These are phyloP conservation scores for Columba livia DNA, from an alignment of 2,113 vertebrate species.

Conservation along the genomic window DNA sequence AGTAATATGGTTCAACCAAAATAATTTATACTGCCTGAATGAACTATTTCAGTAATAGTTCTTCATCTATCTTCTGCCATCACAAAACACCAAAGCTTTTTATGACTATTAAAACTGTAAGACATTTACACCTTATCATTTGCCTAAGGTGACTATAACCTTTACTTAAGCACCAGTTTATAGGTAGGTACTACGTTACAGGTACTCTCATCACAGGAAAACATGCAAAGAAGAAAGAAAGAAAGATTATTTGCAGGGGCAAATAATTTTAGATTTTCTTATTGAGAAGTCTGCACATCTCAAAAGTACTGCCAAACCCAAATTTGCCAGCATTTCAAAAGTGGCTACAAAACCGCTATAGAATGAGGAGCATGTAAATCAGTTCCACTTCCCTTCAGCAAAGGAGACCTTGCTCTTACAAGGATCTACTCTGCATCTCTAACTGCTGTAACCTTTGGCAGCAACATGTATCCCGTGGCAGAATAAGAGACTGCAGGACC, in stretches of 20 bases:
- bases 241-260: background rate
- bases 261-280: background rate
- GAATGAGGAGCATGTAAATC: fast-evolving
- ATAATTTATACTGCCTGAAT: background rate
- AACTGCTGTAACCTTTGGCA: background rate
- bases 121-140: background rate
- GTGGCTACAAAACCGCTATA: background rate
- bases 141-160: background rate
- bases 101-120: background rate
- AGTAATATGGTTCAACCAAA: slow-evolving; percentile 1
- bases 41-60: background rate
- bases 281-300: background rate
- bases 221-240: background rate
- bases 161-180: background rate
- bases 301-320: background rate
- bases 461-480: fast-evolving
- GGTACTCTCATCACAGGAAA: background rate
- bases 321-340: background rate
- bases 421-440: background rate
- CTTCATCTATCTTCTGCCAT: background rate
- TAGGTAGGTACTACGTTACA: background rate
- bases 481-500: background rate
- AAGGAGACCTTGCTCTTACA: background rate
- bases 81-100: background rate
- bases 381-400: background rate